phyloP scores from a whole-genome alignment of 2,888 invertebrate genomes.

The Heliconius sara region DNA sequence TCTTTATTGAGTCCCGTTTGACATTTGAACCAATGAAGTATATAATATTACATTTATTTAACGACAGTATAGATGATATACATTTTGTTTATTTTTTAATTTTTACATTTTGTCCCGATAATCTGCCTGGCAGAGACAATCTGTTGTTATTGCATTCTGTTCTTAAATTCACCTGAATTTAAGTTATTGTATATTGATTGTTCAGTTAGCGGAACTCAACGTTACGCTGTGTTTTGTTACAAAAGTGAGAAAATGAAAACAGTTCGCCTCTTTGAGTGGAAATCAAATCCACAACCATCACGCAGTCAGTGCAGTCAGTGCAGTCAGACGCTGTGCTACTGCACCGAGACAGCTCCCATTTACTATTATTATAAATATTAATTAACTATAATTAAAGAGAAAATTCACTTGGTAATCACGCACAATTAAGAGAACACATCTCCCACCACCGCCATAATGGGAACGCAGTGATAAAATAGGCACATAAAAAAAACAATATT shows the following conservation, averaged over 20 bases:
- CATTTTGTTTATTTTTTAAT: background rate
- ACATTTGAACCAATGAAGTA: too few relatives aligned
- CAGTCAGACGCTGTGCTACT: background rate
- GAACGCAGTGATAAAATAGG: background rate
- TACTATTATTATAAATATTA: background rate
- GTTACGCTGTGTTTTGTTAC: background rate
- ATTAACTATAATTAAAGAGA: background rate
- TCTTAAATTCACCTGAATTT: too few relatives aligned
- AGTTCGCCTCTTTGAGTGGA: background rate
- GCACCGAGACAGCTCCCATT: background rate
- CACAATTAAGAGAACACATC: constrained; percentile 1
- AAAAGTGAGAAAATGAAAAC: background rate
- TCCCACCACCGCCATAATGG: background rate
- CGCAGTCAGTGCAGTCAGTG: too few relatives aligned
- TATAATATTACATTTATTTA: too few relatives aligned
- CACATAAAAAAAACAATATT: constrained; percentile 25
- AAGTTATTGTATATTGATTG: too few relatives aligned
- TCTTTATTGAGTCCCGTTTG: background rate
- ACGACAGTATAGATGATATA: too few relatives aligned
- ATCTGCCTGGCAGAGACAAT: too few relatives aligned
- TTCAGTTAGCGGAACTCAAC: background rate
- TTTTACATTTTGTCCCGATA: too few relatives aligned
- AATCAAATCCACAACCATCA: too few relatives aligned
- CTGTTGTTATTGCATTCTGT: too few relatives aligned
- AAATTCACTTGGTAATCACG: background rate